These are phyloP conservation scores for Hedya salicella DNA, from an alignment of 2,888 invertebrate genomes.

Conservation along the genomic window DNA sequence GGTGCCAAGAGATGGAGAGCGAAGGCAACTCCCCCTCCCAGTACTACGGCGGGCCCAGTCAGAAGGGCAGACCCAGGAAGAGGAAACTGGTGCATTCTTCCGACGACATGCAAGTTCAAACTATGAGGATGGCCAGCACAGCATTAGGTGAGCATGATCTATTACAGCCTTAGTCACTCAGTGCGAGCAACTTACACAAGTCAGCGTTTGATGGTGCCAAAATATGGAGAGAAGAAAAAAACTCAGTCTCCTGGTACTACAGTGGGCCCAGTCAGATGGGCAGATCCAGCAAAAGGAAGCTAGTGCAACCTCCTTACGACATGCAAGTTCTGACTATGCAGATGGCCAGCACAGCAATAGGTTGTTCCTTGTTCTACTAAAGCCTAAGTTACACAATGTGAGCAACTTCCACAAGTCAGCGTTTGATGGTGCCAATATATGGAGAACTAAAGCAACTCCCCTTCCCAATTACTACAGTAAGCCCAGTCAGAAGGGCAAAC, in stretches of 20 bases:
- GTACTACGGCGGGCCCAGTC: constrained; percentile 87
- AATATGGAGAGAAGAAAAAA: constrained; percentile 81
- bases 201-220: constrained; percentile 72
- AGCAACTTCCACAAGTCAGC: too few species aligned
- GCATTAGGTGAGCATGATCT: constrained; percentile 86
- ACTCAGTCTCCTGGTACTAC: constrained; percentile 87
- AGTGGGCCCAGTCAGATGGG: constrained; percentile 89
- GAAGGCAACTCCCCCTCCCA: constrained; percentile 87
- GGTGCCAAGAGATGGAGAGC: constrained; percentile 76
- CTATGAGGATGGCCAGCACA: constrained; percentile 88
- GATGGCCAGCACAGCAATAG: constrained; percentile 88
- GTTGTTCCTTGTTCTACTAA: too few species aligned
- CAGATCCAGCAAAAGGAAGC: constrained; percentile 91
- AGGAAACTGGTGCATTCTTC: constrained; percentile 87
- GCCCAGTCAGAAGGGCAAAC: constrained; percentile 90
- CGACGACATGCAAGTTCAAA: constrained; percentile 87
- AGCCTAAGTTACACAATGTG: too few species aligned
- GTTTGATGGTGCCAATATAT: constrained; percentile 73
- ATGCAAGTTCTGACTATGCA: constrained; percentile 88
- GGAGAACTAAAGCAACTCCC: constrained; percentile 85
- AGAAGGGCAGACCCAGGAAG: constrained; percentile 93
- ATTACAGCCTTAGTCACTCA: too few species aligned
- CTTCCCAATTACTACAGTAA: constrained; percentile 87
- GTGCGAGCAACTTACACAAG: too few species aligned
- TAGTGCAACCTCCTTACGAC: constrained; percentile 86